These are phyloP conservation scores for Oreortyx pictus DNA, from an alignment of 2,797 vertebrate genomes.

Conservation along the genomic window DNA sequence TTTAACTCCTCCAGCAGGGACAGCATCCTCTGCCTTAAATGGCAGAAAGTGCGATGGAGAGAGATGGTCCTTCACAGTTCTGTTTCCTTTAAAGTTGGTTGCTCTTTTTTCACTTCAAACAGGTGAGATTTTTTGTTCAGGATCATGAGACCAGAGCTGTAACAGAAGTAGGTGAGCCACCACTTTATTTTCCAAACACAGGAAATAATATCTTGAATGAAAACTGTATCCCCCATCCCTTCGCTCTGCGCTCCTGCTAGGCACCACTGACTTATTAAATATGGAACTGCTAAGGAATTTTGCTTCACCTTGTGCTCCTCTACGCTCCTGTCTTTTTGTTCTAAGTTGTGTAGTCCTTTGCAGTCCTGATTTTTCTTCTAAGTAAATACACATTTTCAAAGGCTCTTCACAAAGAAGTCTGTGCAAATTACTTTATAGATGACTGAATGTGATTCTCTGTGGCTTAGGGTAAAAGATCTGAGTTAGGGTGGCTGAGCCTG, in stretches of 20 bases:
- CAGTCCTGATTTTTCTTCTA: neutral
- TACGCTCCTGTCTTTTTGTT: neutral
- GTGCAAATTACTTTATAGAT: slow-evolving; percentile 45
- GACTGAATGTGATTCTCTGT: neutral
- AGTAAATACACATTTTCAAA: neutral
- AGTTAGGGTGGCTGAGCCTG: rapidly evolving
- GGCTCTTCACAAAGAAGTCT: neutral
- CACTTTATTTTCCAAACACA: neutral
- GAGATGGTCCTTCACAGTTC: neutral
- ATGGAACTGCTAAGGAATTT: too few species aligned
- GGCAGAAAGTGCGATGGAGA: neutral
- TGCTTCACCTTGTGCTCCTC: neutral
- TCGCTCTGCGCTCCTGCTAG: neutral
- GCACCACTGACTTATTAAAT: neutral
- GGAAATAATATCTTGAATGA: neutral
- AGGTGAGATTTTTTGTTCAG: neutral
- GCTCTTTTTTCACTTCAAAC: neutral
- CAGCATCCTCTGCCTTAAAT: neutral
- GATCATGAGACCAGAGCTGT: neutral
- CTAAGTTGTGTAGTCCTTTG: neutral
- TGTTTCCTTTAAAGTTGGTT: neutral
- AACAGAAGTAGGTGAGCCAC: neutral
- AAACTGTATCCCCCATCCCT: neutral
- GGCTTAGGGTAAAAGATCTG: neutral
- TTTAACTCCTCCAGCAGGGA: neutral